Evolutionary conservation across 2,113 vertebrate species (phyloP).

Genomic region (Uropsilus gracilis): DNA sequence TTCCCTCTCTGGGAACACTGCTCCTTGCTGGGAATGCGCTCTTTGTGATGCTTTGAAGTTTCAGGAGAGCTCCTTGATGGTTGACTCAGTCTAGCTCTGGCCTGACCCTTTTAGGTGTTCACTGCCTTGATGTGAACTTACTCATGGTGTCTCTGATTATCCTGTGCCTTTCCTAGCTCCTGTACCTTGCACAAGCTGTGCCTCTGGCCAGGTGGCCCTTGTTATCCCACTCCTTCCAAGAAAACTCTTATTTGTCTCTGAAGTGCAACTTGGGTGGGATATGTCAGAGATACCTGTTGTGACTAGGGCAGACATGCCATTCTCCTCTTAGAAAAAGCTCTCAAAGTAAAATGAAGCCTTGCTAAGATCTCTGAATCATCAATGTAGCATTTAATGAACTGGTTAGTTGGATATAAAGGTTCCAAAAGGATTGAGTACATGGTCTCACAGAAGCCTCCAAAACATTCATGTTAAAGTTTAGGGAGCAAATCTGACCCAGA

Average conservation of each 20-base stretch:
- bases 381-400: background rate
- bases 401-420: background rate
- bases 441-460: background rate
- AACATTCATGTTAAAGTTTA: background rate
- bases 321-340: background rate
- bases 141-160: background rate
- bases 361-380: background rate
- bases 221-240: background rate
- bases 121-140: too few species aligned
- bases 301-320: too few species aligned
- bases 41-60: too few species aligned
- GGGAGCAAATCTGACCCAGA: background rate
- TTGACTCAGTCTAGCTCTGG: background rate
- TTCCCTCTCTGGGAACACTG: accelerated
- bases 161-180: background rate
- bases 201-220: background rate
- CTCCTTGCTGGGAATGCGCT: accelerated
- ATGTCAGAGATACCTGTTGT: background rate
- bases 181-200: background rate
- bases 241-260: background rate
- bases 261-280: background rate
- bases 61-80: background rate
- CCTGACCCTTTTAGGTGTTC: accelerated
- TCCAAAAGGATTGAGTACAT: background rate
- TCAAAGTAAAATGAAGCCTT: background rate